Percentiles rank a stretch among this genome's conserved stretches.
Conservation (phyloP, 2,797 vertebrate genomes). For the Heliangelus exortis region DNA sequence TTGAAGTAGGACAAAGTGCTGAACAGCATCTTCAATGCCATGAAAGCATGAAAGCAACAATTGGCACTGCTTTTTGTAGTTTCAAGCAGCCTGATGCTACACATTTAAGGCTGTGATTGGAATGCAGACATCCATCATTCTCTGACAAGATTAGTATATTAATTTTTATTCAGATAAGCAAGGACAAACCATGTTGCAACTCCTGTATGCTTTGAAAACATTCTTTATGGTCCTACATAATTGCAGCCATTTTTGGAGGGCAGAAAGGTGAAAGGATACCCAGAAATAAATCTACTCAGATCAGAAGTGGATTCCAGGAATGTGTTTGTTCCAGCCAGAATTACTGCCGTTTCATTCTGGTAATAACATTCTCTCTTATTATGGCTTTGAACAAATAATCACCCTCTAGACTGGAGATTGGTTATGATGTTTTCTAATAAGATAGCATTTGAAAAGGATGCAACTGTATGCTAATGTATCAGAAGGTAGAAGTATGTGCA, state of each 20-base stretch:
- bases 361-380: background rate
- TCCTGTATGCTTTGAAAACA: background rate
- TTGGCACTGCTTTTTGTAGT: accelerated
- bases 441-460: background rate
- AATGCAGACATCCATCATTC: background rate
- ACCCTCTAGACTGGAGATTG: background rate
- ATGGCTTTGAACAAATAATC: background rate
- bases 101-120: background rate
- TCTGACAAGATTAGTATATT: background rate
- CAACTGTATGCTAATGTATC: background rate
- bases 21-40: background rate
- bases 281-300: background rate
- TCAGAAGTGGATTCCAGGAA: background rate
- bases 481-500: background rate
- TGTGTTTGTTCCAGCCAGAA: background rate
- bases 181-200: background rate
- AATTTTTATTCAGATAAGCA: background rate
- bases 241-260: background rate
- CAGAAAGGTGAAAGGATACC: background rate
- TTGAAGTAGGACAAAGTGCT: background rate
- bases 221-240: background rate
- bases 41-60: background rate
- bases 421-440: background rate
- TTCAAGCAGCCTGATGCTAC: background rate
- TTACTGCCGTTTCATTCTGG: background rate